phyloP scores from a whole-genome alignment of 2,797 vertebrate species.

The Eleutherodactylus coqui region DNA sequence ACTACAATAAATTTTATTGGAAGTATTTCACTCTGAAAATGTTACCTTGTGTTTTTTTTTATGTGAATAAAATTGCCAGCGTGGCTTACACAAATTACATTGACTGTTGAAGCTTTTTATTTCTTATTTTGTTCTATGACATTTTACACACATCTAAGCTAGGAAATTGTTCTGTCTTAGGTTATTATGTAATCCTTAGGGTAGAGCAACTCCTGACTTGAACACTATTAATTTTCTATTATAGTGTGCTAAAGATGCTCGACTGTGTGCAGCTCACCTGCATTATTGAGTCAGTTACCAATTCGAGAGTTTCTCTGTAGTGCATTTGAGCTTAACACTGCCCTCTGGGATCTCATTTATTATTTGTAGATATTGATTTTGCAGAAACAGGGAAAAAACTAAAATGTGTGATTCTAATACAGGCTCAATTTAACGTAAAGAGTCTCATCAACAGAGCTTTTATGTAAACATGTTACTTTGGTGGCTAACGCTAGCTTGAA shows the following conservation, averaged over 20 bases:
- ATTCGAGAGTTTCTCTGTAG: slow-evolving; percentile 85
- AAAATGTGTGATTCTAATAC: slow-evolving; percentile 83
- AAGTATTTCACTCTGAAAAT: slow-evolving; percentile 63
- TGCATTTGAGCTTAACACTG: slow-evolving; percentile 86
- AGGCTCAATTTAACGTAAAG: slow-evolving; percentile 85
- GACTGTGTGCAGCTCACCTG: slow-evolving; percentile 87
- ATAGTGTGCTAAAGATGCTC: slow-evolving; percentile 92
- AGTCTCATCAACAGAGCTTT: slow-evolving; percentile 77
- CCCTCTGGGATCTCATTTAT: slow-evolving; percentile 97
- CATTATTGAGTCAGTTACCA: slow-evolving; percentile 91
- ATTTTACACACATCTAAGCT: slow-evolving; percentile 83
- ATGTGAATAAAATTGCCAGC: slow-evolving; percentile 60
- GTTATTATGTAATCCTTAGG: slow-evolving; percentile 91
- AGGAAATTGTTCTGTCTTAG: slow-evolving; percentile 87
- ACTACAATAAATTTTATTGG: slow-evolving; percentile 69
- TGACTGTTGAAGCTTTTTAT: slow-evolving; percentile 65
- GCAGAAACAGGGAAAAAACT: slow-evolving; percentile 75
- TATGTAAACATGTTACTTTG: background rate
- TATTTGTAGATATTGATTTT: slow-evolving; percentile 99
- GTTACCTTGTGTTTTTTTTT: slow-evolving; percentile 66
- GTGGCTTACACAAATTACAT: slow-evolving; percentile 69
- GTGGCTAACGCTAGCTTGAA: too few relatives aligned
- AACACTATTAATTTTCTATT: slow-evolving; percentile 98
- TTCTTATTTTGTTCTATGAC: slow-evolving; percentile 76
- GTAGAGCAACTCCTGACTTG: slow-evolving; percentile 90